Base-by-base conservation (phyloP, 1,140 invertebrate species). In the Chrysopa pallens region DNA sequence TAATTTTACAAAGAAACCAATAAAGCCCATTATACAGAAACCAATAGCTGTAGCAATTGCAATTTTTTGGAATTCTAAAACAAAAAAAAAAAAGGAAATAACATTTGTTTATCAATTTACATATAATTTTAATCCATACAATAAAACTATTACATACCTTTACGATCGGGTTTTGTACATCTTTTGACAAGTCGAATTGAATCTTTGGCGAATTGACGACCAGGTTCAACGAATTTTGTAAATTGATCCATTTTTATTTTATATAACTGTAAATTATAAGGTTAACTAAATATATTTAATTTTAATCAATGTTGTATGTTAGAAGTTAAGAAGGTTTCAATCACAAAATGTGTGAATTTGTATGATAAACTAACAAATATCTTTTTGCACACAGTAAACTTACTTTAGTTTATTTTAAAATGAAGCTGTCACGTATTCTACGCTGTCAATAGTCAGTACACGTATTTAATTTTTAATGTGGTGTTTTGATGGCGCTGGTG, bases 21-120 rank as follows among this genome's bases (percentile, higher is more conserved):
- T 98, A 65, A 99, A 98, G 38, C 96, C 96, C 96, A 99, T 99
- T 60, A 98, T 98, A 56, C 88, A 94, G 70, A 99, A 99, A 39
- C 95, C 96, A 59, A 99, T 96, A 1, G 95, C 96, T 47, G 96
- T 99, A 35, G 96, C 96, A 54, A 98, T 85, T 12, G 95, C 95
- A 62, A 99, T 99, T 68, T 99, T 99, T 63, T 98, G 93, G 64
- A 98, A 99, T 70, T 99, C 95, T 93, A 72, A 43, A 80, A 76
- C 43, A 46, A 55, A 59, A 57, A 54, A 52, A 50, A 50, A 38
- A 45, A 11, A 33, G 2, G 8, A 33, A 33, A 33, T 12, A 11
- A 11, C 12, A 43, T 23, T 27, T 12, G 9, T 29, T 12, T 29
- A 46, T 46, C 43, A 31, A 12, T 38, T 38, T 38, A 12, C 13